A percentile compares a stretch with the other conserved stretches of the same genome.
Evolutionary conservation across 2,888 invertebrate species (phyloP).

Genomic region (Ennomos quercinarius): DNA sequence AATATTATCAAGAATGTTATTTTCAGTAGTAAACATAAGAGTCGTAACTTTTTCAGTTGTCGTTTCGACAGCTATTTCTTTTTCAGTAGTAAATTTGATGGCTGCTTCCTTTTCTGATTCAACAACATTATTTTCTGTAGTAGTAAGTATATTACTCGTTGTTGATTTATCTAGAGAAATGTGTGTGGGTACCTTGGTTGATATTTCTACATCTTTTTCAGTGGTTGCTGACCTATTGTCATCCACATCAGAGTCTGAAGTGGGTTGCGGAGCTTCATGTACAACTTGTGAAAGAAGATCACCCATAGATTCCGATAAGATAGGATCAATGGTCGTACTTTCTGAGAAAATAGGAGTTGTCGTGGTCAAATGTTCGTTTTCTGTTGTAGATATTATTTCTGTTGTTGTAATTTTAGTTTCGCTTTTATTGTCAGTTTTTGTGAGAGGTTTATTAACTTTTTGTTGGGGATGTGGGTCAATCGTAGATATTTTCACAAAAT

Average conservation of each 20-base stretch:
- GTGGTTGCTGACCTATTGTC: conserved; percentile 43
- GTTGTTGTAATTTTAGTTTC: conserved; percentile 34
- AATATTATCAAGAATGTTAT: conserved; percentile 22
- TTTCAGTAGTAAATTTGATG: conserved; percentile 32
- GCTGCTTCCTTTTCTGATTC: conserved; percentile 34
- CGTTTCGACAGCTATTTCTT: conserved; percentile 3
- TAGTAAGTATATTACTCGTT: conserved; percentile 5
- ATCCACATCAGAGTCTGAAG: conserved; percentile 45
- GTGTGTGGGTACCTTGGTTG: conserved; percentile 40
- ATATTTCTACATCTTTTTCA: conserved; percentile 43
- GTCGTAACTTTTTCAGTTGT: conserved; percentile 6
- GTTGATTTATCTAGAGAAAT: conserved; percentile 31
- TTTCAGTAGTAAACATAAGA: conserved; percentile 3
- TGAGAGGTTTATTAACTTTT: conserved; percentile 33
- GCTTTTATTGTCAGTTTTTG: conserved; percentile 25
- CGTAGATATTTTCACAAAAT: conserved; percentile 74
- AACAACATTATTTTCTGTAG: conserved; percentile 26
- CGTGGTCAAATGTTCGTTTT: conserved; percentile 45
- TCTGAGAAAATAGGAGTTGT: conserved; percentile 43
- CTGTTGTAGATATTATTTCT: conserved; percentile 37
- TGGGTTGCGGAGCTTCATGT: conserved; percentile 60
- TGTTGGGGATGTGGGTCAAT: conserved; percentile 63
- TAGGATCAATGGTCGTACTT: conserved; percentile 67
- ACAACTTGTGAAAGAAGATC: conserved; percentile 81
- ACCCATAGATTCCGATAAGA: conserved; percentile 77